Percentiles rank a stretch among this genome's conserved stretches.
phyloP scores from a whole-genome alignment of 2,113 vertebrate species.

The Amphilophus citrinellus region DNA sequence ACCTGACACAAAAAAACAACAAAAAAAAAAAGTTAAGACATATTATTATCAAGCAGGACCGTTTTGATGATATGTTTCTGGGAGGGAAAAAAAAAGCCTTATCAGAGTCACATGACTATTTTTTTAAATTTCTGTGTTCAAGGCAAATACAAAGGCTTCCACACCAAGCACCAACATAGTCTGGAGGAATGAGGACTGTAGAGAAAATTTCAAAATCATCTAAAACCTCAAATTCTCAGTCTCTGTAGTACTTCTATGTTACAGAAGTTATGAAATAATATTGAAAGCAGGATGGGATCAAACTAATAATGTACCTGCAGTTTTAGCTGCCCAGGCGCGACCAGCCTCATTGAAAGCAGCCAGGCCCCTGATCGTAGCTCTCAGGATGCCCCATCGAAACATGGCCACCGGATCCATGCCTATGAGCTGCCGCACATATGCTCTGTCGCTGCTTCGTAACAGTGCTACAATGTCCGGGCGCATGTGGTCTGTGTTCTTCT shows the following conservation, averaged over 20 bases:
- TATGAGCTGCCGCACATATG: slow-evolving; percentile 92
- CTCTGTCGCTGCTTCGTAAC: slow-evolving; percentile 92
- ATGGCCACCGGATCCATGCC: slow-evolving; percentile 97
- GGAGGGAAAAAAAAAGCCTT: background rate
- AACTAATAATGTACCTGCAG: slow-evolving; percentile 78
- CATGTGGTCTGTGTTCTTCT: slow-evolving; percentile 99
- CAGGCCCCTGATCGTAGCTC: slow-evolving; percentile 87
- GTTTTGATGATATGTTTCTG: background rate
- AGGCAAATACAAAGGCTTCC: slow-evolving; percentile 22
- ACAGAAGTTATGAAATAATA: too few relatives aligned
- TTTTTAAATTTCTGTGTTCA: background rate
- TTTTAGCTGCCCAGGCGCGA: slow-evolving; percentile 84
- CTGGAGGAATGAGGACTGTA: slow-evolving; percentile 28
- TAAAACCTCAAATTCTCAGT: slow-evolving; percentile 28
- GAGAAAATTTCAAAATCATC: slow-evolving; percentile 27
- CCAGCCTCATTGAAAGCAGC: slow-evolving; percentile 92
- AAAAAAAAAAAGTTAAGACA: background rate
- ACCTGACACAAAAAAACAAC: slow-evolving; percentile 83
- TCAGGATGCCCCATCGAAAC: slow-evolving; percentile 96
- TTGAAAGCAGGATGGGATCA: too few relatives aligned
- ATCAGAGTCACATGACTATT: background rate
- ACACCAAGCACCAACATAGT: slow-evolving; percentile 47
- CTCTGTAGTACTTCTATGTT: background rate
- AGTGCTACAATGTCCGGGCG: slow-evolving; percentile 95
- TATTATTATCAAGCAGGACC: background rate